Evolutionary conservation across 2,113 vertebrate genomes (phyloP).

Genomic region (Menura novaehollandiae): DNA sequence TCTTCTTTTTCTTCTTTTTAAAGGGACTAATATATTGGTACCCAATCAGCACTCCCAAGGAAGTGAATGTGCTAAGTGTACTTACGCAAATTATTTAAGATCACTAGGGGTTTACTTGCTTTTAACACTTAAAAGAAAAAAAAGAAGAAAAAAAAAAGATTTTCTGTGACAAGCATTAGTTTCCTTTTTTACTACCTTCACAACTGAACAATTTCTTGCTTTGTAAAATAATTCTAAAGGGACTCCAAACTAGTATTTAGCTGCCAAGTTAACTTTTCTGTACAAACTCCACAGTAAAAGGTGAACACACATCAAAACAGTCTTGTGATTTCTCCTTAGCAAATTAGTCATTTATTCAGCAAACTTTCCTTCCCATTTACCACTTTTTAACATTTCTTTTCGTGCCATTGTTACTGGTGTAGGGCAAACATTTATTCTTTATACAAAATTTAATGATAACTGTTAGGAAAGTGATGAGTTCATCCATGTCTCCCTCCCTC

Average conservation of each 20-base stretch:
- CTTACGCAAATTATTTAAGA: constrained; percentile 66
- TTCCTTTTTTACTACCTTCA: constrained; percentile 30
- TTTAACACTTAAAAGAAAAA: constrained; percentile 52
- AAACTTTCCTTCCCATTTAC: not conserved
- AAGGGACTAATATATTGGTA: not conserved
- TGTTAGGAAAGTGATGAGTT: not conserved
- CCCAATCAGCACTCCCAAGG: constrained; percentile 26
- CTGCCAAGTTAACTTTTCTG: constrained; percentile 46
- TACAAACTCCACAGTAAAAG: not conserved
- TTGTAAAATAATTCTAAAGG: constrained; percentile 41
- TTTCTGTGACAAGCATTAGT: constrained; percentile 42
- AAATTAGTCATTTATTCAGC: not conserved
- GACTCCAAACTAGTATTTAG: constrained; percentile 27
- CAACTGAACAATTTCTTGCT: constrained; percentile 7
- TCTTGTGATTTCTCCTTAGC: not conserved
- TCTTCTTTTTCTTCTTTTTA: not conserved
- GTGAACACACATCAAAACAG: not conserved
- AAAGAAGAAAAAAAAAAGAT: not conserved
- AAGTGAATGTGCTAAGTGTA: constrained; percentile 48
- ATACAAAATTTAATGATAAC: not conserved
- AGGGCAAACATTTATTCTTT: not conserved
- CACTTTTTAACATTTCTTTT: not conserved
- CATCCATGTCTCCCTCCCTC: not conserved
- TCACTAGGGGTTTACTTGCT: constrained; percentile 65
- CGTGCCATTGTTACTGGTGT: not conserved